Conservation (phyloP, 2,888 invertebrate genomes). For the Pyrrhosoma nymphula region DNA sequence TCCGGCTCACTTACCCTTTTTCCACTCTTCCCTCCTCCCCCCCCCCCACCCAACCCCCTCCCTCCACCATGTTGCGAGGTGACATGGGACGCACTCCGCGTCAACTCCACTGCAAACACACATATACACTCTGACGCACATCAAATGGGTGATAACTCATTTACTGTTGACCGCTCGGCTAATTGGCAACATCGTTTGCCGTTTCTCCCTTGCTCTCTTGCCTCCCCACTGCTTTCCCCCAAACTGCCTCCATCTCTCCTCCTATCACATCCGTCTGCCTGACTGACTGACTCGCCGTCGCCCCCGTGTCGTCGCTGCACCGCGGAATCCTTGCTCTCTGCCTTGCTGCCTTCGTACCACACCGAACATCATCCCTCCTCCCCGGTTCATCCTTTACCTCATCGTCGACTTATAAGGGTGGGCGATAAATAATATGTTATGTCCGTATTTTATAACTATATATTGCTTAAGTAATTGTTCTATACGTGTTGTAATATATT, state of each 20-base stretch:
- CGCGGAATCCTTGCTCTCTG: not conserved
- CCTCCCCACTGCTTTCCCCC: not conserved
- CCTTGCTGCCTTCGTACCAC: not conserved
- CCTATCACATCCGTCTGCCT: no score
- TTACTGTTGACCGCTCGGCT: slow-evolving; percentile 62
- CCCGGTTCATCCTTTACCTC: not conserved
- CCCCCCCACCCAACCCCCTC: not conserved
- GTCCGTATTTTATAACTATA: no score
- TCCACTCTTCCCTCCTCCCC: not conserved
- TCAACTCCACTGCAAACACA: slow-evolving; percentile 48
- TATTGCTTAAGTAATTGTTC: no score
- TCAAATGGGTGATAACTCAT: slow-evolving; percentile 65
- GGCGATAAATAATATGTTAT: not conserved
- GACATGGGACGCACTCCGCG: not conserved
- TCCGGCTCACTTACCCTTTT: slow-evolving; percentile 59
- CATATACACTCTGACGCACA: slow-evolving; percentile 65
- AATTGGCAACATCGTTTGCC: slow-evolving; percentile 58
- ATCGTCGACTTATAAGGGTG: not conserved
- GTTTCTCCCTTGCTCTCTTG: not conserved
- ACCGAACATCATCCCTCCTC: not conserved
- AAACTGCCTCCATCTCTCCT: no score
- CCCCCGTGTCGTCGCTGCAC: not conserved
- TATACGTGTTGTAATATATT: no score
- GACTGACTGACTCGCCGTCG: no score
- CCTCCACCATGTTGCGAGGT: not conserved